Conservation (phyloP, 2,797 vertebrate species). For the Dryobates pubescens region DNA sequence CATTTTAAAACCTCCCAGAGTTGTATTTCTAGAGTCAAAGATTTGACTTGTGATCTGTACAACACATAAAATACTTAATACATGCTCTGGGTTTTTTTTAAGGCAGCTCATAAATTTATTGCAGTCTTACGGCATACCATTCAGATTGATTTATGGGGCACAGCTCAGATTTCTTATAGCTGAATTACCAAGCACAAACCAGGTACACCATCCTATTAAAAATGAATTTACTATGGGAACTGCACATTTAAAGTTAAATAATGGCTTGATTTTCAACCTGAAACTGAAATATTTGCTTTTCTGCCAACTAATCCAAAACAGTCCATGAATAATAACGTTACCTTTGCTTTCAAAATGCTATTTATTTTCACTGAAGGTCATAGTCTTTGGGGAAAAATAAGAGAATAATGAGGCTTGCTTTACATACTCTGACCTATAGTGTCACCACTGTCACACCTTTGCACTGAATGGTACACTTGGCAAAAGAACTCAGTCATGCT, state of each 20-base stretch:
- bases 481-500: not conserved
- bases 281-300: constrained; percentile 75
- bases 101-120: constrained; percentile 42
- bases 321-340: constrained; percentile 70
- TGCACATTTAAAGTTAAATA: constrained; percentile 70
- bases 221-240: constrained; percentile 69
- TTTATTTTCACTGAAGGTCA: constrained; percentile 67
- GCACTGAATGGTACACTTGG: constrained; percentile 8
- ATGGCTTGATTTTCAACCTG: constrained; percentile 69
- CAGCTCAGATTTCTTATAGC: constrained; percentile 47
- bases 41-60: not conserved
- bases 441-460: constrained; percentile 53
- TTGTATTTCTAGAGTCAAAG: not conserved
- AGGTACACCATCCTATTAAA: constrained; percentile 60
- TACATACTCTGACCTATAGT: constrained; percentile 54
- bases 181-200: constrained; percentile 51
- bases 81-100: not conserved
- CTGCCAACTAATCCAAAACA: constrained; percentile 48
- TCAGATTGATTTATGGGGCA: constrained; percentile 58
- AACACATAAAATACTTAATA: constrained; percentile 36
- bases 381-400: constrained; percentile 64
- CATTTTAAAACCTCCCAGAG: not conserved
- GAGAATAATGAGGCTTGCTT: constrained; percentile 72
- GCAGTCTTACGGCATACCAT: constrained; percentile 30
- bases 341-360: constrained; percentile 64